Evolutionary conservation across 2,113 vertebrate genomes (phyloP).

Genomic region (Indicator indicator): DNA sequence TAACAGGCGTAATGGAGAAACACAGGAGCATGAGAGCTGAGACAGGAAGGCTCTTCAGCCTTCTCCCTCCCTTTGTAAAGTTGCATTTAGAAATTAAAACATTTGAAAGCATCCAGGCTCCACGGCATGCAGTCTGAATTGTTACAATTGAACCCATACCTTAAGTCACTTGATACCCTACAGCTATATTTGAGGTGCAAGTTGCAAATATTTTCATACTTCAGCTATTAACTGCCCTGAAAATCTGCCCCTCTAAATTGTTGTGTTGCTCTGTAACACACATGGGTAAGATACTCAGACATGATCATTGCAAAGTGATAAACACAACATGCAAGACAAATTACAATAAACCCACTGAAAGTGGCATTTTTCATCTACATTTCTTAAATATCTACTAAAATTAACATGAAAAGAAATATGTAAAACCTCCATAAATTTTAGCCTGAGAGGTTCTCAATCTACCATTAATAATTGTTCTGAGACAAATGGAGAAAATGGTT

Average conservation of each 20-base stretch:
- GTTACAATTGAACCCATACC: background rate
- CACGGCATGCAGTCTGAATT: background rate
- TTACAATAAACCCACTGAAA: background rate
- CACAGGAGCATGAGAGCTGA: background rate
- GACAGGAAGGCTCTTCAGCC: background rate
- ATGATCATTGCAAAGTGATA: background rate
- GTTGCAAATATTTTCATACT: background rate
- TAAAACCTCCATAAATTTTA: background rate
- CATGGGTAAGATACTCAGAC: background rate
- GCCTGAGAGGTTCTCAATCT: background rate
- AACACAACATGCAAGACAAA: background rate
- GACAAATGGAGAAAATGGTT: background rate
- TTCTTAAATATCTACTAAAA: background rate
- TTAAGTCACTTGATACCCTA: background rate
- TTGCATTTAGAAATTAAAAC: background rate
- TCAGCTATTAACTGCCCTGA: background rate
- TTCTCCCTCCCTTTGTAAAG: background rate
- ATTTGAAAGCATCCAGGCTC: background rate
- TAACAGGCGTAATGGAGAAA: conserved; percentile 72
- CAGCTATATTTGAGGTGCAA: background rate
- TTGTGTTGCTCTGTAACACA: background rate
- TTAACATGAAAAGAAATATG: background rate
- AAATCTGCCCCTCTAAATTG: background rate
- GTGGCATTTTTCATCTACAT: background rate
- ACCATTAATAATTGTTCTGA: background rate